phyloP scores from a whole-genome alignment of 2,797 vertebrate species.

The Lacerta agilis region DNA sequence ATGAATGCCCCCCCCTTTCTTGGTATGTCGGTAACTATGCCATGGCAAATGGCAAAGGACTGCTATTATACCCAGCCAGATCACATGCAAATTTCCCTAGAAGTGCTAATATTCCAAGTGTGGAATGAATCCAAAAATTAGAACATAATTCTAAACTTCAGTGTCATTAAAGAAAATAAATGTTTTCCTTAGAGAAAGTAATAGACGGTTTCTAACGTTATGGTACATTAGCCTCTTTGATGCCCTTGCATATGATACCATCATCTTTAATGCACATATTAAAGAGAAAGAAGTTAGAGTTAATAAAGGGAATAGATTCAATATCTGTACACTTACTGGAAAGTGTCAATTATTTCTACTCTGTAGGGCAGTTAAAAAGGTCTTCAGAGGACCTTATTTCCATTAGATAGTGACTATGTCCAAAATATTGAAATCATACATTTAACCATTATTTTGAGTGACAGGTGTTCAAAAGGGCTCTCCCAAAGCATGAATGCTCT shows the following conservation, averaged over 20 bases:
- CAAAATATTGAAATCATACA: not conserved
- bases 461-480: not conserved
- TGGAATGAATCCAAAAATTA: constrained; percentile 43
- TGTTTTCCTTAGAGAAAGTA: constrained; percentile 52
- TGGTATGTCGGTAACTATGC: not conserved
- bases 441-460: constrained; percentile 8
- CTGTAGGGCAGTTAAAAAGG: constrained; percentile 8
- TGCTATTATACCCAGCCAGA: constrained; percentile 16
- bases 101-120: constrained; percentile 47
- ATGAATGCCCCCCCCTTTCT: not conserved
- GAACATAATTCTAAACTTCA: constrained; percentile 34
- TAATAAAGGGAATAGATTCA: constrained; percentile 32
- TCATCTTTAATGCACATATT: constrained; percentile 29
- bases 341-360: constrained; percentile 24
- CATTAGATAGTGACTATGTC: not conserved
- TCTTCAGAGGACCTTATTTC: constrained; percentile 14
- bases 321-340: constrained; percentile 19
- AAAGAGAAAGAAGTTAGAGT: constrained; percentile 24
- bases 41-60: constrained; percentile 41
- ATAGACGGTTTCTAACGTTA: constrained; percentile 25
- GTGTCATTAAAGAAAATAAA: constrained; percentile 63
- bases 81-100: not conserved
- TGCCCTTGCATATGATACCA: constrained; percentile 14
- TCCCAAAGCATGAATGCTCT: not conserved
- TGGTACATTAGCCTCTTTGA: constrained; percentile 19